phyloP scores from a whole-genome alignment of 2,888 invertebrate species.

The Drosophila parthenogenetica region DNA sequence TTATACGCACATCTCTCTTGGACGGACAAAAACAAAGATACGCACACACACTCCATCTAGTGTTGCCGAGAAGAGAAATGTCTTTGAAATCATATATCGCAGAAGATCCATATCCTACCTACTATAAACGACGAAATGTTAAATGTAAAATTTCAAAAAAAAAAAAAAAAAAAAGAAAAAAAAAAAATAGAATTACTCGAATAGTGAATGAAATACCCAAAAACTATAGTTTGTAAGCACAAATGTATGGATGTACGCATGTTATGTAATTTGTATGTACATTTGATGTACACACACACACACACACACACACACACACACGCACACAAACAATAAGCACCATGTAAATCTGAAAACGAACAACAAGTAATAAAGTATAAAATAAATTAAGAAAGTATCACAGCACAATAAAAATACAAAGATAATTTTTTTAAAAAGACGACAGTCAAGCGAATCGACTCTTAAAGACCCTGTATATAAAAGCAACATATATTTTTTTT shows the following conservation, averaged over 20 bases:
- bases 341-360: slow-evolving; percentile 7
- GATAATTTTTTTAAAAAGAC: too few species aligned
- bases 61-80: too few species aligned
- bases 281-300: neutral
- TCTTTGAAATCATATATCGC: too few species aligned
- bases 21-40: too few species aligned
- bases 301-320: slow-evolving; percentile 10
- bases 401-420: neutral
- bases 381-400: slow-evolving; percentile 14
- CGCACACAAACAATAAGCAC: slow-evolving; percentile 16
- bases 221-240: slow-evolving; percentile 21
- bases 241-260: slow-evolving; percentile 11
- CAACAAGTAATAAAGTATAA: slow-evolving; percentile 13
- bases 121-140: slow-evolving; percentile 9
- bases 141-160: slow-evolving; percentile 8
- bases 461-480: too few species aligned
- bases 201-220: neutral
- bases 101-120: too few species aligned
- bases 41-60: too few species aligned
- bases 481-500: too few species aligned
- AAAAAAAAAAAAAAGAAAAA: slow-evolving; percentile 1
- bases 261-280: slow-evolving; percentile 6
- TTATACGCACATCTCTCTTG: too few species aligned
- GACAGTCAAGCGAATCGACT: too few species aligned
- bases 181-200: slow-evolving; percentile 1